These are phyloP conservation scores for Telenomus remus DNA, from an alignment of 1,140 invertebrate genomes.

Conservation along the genomic window DNA sequence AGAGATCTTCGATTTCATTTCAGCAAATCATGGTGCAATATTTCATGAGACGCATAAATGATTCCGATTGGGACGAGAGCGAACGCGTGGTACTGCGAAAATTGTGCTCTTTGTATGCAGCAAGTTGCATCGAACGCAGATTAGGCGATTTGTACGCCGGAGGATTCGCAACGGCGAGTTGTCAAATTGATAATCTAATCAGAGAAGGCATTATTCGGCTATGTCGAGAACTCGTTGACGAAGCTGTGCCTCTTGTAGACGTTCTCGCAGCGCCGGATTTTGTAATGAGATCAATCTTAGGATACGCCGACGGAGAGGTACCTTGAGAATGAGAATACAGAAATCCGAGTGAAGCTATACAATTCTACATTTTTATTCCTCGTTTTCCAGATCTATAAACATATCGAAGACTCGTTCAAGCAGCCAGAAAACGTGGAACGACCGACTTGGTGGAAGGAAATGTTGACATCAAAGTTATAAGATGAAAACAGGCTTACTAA, in stretches of 20 bases:
- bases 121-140: constrained; percentile 84
- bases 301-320: constrained; percentile 88
- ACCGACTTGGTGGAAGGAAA: constrained; percentile 87
- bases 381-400: constrained; percentile 84
- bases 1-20: constrained; percentile 7
- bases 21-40: constrained; percentile 42
- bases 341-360: background rate
- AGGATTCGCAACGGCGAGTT: constrained; percentile 75
- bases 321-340: constrained; percentile 21
- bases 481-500: constrained; percentile 9
- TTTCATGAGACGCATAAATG: constrained; percentile 57
- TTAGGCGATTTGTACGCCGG: constrained; percentile 86
- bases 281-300: constrained; percentile 89
- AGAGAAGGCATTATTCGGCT: constrained; percentile 81
- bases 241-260: constrained; percentile 91
- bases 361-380: background rate
- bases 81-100: constrained; percentile 78
- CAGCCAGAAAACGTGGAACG: constrained; percentile 83
- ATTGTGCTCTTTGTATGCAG: constrained; percentile 83
- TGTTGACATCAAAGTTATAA: constrained; percentile 72
- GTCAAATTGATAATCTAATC: constrained; percentile 78
- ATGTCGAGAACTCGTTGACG: constrained; percentile 83
- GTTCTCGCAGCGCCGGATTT: constrained; percentile 92
- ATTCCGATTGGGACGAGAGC: constrained; percentile 74
- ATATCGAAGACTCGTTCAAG: constrained; percentile 84